Evolutionary conservation across 2,113 vertebrate genomes (phyloP).

Genomic region (Tachycineta bicolor): DNA sequence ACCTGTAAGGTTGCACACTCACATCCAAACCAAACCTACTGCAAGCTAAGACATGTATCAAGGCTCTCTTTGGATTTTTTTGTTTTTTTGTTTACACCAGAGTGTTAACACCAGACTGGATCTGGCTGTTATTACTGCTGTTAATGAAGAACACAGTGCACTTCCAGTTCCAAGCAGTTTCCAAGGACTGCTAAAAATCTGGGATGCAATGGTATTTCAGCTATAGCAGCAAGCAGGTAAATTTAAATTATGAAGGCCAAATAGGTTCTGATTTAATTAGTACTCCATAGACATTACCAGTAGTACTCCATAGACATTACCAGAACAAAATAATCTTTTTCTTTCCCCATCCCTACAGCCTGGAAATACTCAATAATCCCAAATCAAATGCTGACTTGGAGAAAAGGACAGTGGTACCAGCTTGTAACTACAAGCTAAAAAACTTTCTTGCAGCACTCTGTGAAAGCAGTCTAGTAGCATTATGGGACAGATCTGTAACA

Average conservation of each 20-base stretch:
- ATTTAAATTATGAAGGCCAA: not conserved
- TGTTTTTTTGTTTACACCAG: not conserved
- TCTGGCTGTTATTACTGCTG: not conserved
- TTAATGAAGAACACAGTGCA: not conserved
- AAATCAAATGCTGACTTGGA: not conserved
- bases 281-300: not conserved
- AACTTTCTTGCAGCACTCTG: not conserved
- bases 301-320: not conserved
- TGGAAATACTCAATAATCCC: not conserved
- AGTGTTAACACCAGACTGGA: not conserved
- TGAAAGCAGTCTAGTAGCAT: not conserved
- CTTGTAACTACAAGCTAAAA: not conserved
- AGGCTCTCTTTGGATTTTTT: not conserved
- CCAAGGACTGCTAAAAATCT: not conserved
- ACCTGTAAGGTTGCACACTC: not conserved
- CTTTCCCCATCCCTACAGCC: not conserved
- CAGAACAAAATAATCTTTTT: not conserved
- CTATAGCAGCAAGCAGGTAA: not conserved
- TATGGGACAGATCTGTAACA: not conserved
- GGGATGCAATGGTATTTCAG: not conserved
- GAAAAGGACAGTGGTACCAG: not conserved
- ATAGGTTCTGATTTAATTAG: not conserved
- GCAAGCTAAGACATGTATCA: accelerated
- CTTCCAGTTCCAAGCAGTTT: not conserved
- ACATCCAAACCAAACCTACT: not conserved